Conservation (phyloP, 37 sponge, comb jelly and placozoan species). For the Chondrilla cf. caribensis region DNA sequence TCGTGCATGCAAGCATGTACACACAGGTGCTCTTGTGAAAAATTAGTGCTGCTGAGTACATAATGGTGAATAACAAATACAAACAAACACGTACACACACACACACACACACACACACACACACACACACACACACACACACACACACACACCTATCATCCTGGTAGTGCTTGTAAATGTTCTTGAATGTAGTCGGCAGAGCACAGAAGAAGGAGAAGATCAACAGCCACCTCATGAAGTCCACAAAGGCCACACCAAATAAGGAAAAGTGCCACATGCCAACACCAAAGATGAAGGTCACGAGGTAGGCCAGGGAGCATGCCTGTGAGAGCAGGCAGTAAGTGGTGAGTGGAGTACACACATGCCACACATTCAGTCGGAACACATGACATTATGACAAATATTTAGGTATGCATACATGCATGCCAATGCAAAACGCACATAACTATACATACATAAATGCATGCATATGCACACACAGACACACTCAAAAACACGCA, state of each 20-base stretch:
- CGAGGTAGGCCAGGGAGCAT: constrained; percentile 43
- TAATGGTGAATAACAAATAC: no score
- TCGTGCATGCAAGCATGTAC: background rate
- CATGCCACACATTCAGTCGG: background rate
- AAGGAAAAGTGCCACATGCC: constrained; percentile 62
- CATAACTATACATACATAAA: no score
- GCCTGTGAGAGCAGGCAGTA: constrained; percentile 34
- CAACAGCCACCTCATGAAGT: constrained; percentile 39
- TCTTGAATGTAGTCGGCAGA: constrained; percentile 44
- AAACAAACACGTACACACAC: constrained; percentile 19
- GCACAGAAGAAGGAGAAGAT: constrained; percentile 30
- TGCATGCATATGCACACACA: no score
- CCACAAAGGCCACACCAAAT: background rate
- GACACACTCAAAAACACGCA: no score
- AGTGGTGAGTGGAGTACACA: background rate
- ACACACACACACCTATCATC: constrained; percentile 18
- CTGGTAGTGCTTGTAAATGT: constrained; percentile 42
- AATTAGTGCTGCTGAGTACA: background rate
- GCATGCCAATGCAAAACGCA: no score
- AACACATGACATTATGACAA: background rate
- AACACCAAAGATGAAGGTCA: constrained; percentile 54
- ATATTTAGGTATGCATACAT: no score
- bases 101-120: background rate
- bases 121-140: background rate
- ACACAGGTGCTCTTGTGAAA: background rate